These are phyloP conservation scores for Macrostomum cliftonense DNA, from an alignment of 2,888 invertebrate species.

Conservation along the genomic window DNA sequence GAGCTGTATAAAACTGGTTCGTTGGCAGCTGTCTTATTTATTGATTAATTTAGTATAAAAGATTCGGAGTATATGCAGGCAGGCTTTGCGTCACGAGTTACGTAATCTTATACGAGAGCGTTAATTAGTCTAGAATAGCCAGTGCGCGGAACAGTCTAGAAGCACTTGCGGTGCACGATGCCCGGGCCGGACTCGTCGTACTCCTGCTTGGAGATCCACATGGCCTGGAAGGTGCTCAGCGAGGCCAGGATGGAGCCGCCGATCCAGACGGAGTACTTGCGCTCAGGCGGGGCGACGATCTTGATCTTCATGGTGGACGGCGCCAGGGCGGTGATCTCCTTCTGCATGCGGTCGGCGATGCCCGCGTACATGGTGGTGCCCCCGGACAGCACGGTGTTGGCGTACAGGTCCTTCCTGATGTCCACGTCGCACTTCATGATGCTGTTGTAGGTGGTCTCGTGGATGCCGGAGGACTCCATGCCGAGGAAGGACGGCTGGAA, in stretches of 20 bases:
- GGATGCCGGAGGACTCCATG: conserved; percentile 26
- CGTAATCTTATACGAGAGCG: no score
- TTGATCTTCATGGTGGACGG: conserved; percentile 49
- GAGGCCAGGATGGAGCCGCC: conserved; percentile 88
- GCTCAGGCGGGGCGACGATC: conserved; percentile 74
- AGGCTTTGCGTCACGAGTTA: no score
- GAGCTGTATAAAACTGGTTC: no score
- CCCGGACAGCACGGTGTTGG: conserved; percentile 59
- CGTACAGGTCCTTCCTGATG: conserved; percentile 5
- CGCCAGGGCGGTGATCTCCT: conserved; percentile 71
- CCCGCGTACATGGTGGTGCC: conserved; percentile 91
- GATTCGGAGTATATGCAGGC: no score
- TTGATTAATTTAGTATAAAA: no score
- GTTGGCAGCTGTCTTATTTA: no score
- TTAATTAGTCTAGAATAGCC: no score
- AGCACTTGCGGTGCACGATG: conserved; percentile 88
- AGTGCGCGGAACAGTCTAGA: conserved; percentile 44
- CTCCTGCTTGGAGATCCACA: conserved; percentile 92
- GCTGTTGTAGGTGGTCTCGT: conserved; percentile 17
- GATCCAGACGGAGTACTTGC: conserved; percentile 95
- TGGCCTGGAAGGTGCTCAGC: conserved; percentile 68
- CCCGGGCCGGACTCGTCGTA: conserved; percentile 87
- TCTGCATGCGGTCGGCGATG: conserved; percentile 91
- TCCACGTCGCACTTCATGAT: conserved; percentile 11
- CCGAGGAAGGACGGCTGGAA: conserved; percentile 32